phyloP scores from a whole-genome alignment of 1,140 invertebrate genomes.

The Drosophila equinoxialis region DNA sequence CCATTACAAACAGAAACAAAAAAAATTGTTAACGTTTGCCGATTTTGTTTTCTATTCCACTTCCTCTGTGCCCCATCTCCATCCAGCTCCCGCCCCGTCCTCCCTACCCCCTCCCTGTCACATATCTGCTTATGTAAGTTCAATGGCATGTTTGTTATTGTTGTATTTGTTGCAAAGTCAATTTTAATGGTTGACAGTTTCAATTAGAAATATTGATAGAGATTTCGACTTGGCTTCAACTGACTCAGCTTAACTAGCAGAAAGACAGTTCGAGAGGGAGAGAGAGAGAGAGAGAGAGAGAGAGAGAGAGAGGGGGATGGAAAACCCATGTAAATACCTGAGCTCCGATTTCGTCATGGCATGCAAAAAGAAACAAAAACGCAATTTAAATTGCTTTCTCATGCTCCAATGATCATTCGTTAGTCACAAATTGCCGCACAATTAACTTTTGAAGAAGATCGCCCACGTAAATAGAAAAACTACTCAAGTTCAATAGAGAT shows the following conservation, averaged over 20 bases:
- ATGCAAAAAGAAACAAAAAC: constrained; percentile 7
- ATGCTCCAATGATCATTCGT: neutral
- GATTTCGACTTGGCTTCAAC: constrained; percentile 14
- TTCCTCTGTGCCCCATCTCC: neutral
- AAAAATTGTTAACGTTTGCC: constrained; percentile 56
- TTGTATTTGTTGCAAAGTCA: constrained; percentile 2
- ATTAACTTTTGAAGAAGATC: constrained; percentile 7
- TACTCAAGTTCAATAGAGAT: too few species aligned
- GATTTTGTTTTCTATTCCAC: constrained; percentile 37
- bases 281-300: too few species aligned
- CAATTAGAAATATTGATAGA: constrained; percentile 60
- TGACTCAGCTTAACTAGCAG: constrained; percentile 23
- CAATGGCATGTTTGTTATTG: constrained; percentile 65
- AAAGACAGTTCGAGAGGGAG: neutral
- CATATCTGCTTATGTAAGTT: constrained; percentile 72
- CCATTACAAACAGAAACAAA: constrained; percentile 44
- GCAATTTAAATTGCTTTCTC: neutral
- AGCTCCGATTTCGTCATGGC: constrained; percentile 3
- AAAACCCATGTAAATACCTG: neutral
- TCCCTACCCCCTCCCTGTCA: constrained; percentile 8
- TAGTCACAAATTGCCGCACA: neutral
- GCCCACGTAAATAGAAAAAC: neutral
- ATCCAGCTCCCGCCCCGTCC: neutral
- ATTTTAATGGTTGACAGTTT: constrained; percentile 30
- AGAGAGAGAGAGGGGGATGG: too few species aligned